phyloP scores from a whole-genome alignment of 2,797 vertebrate genomes.

The Peromyscus eremicus region DNA sequence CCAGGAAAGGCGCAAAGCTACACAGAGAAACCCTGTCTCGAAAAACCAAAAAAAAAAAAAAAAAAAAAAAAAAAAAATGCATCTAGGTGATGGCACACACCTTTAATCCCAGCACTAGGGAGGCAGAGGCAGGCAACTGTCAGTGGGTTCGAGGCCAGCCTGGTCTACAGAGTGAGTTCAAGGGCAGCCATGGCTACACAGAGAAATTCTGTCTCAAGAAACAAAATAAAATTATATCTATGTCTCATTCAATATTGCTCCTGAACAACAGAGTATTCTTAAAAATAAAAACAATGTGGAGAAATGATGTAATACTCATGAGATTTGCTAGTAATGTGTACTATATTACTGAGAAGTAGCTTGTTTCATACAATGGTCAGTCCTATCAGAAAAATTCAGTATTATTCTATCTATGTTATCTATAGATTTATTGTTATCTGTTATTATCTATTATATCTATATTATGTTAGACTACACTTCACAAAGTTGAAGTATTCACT shows the following conservation, averaged over 20 bases:
- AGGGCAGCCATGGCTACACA: not conserved
- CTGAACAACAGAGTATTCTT: conserved; percentile 5
- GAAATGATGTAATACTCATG: not conserved
- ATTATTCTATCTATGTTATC: not conserved
- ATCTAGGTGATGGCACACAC: not conserved
- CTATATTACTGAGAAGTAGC: not conserved
- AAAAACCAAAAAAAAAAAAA: not conserved
- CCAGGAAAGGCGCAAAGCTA: not conserved
- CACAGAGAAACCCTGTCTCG: not conserved
- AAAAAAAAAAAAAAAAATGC: no score
- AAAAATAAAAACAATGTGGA: not conserved
- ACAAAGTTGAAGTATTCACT: not conserved
- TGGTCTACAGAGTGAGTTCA: not conserved
- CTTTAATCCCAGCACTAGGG: not conserved
- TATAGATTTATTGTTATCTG: no score
- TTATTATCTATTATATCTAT: no score
- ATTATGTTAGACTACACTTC: not conserved
- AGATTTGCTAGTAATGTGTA: not conserved
- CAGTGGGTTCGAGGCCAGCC: not conserved
- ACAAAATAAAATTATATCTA: not conserved
- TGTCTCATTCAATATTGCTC: conserved; percentile 12
- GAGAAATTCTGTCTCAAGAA: not conserved
- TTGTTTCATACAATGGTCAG: not conserved
- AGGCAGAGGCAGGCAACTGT: not conserved
- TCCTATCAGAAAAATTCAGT: not conserved